Conservation (phyloP, 2,113 vertebrate genomes). For the Myiopsitta monachus region DNA sequence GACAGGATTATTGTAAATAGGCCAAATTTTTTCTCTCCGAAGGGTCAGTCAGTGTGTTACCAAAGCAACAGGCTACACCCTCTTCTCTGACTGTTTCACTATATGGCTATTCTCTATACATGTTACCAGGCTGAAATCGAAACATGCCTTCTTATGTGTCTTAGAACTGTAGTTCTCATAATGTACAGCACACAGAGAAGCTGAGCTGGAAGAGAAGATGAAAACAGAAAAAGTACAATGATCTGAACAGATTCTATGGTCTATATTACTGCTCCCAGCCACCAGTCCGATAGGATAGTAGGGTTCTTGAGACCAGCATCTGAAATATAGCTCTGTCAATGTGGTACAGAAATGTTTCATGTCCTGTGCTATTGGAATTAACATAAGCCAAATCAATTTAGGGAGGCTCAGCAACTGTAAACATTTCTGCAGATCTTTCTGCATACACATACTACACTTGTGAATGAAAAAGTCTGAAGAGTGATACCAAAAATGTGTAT, state of each 20-base stretch:
- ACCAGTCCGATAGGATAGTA: not conserved
- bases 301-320: not conserved
- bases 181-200: not conserved
- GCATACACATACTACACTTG: not conserved
- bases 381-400: not conserved
- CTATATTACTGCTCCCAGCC: not conserved
- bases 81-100: not conserved
- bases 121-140: not conserved
- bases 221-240: not conserved
- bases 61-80: not conserved
- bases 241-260: not conserved
- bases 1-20: not conserved
- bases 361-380: not conserved
- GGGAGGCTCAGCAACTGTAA: not conserved
- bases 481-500: not conserved
- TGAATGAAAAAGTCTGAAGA: not conserved
- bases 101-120: not conserved
- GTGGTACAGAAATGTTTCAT: not conserved
- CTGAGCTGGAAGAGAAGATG: not conserved
- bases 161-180: not conserved
- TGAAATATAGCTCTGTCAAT: not conserved
- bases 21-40: not conserved
- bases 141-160: not conserved
- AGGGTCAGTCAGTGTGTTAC: not conserved
- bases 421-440: not conserved